Conservation (phyloP, 2,888 invertebrate species). For the Poecilus cupreus region DNA sequence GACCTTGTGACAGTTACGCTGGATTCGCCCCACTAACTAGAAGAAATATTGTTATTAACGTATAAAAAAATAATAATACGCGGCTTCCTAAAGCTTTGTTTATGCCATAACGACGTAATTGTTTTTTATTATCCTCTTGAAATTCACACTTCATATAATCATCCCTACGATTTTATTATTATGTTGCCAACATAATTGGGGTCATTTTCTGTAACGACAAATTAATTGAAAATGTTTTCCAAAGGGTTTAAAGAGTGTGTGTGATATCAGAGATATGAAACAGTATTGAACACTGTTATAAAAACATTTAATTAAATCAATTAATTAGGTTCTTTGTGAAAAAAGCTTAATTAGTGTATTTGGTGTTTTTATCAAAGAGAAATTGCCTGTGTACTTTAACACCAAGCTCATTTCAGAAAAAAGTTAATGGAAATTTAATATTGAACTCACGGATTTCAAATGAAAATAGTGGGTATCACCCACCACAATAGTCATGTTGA, state of each 20-base stretch:
- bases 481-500: not conserved
- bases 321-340: slow-evolving; percentile 29
- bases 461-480: not conserved
- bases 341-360: slow-evolving; percentile 35
- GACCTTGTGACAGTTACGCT: slow-evolving; percentile 28
- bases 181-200: no score
- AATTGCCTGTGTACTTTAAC: slow-evolving; percentile 10
- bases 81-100: not conserved
- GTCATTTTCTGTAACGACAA: no score
- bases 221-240: slow-evolving; percentile 11
- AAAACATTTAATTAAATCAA: slow-evolving; percentile 35
- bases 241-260: not conserved
- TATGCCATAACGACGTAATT: no score
- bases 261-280: slow-evolving; percentile 11
- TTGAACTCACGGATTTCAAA: not conserved
- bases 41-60: slow-evolving; percentile 42
- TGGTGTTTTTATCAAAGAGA: slow-evolving; percentile 34
- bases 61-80: slow-evolving; percentile 35
- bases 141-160: no score
- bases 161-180: no score
- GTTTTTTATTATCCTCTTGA: not conserved
- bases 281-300: not conserved
- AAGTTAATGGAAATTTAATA: slow-evolving; percentile 33
- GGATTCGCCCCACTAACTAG: slow-evolving; percentile 29
- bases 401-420: not conserved